These are phyloP conservation scores for Pangasius mekongensis DNA, from an alignment of 2,797 vertebrate genomes.

Conservation along the genomic window DNA sequence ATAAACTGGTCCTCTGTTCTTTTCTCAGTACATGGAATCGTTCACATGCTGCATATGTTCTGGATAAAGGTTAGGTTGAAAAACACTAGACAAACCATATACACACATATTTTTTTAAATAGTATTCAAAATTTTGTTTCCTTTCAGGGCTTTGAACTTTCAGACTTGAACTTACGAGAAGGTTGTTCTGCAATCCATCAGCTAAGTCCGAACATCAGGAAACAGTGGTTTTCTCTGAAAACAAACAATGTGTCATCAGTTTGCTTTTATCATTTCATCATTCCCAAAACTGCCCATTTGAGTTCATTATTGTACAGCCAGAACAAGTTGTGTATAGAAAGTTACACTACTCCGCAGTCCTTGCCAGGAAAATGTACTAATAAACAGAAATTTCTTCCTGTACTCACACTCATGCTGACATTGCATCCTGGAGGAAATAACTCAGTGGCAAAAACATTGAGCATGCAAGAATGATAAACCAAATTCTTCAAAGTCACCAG, in stretches of 20 bases:
- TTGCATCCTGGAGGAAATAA: conserved; percentile 18
- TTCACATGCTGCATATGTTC: neutral
- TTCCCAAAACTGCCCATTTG: neutral
- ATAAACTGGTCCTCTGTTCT: neutral
- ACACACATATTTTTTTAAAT: neutral
- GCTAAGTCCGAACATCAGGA: conserved; percentile 36
- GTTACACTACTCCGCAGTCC: conserved; percentile 68
- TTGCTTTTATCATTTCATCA: conserved; percentile 24
- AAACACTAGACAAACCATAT: neutral
- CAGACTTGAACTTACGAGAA: conserved; percentile 19
- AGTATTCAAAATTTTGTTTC: neutral
- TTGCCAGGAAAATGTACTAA: conserved; percentile 71
- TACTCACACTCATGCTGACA: conserved; percentile 36
- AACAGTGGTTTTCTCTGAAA: conserved; percentile 36
- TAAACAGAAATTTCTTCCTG: conserved; percentile 67
- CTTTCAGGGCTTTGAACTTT: neutral
- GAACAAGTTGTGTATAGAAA: conserved; percentile 68
- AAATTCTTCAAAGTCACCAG: neutral
- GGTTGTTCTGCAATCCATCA: conserved; percentile 32
- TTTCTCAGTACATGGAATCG: neutral
- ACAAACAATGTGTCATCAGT: conserved; percentile 36
- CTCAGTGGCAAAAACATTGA: neutral
- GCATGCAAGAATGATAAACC: conserved; percentile 5
- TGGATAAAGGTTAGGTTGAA: neutral
- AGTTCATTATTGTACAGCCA: conserved; percentile 25